These are phyloP conservation scores for Mormyrus hasselquistii DNA, from an alignment of 2,797 vertebrate species.

Conservation along the genomic window DNA sequence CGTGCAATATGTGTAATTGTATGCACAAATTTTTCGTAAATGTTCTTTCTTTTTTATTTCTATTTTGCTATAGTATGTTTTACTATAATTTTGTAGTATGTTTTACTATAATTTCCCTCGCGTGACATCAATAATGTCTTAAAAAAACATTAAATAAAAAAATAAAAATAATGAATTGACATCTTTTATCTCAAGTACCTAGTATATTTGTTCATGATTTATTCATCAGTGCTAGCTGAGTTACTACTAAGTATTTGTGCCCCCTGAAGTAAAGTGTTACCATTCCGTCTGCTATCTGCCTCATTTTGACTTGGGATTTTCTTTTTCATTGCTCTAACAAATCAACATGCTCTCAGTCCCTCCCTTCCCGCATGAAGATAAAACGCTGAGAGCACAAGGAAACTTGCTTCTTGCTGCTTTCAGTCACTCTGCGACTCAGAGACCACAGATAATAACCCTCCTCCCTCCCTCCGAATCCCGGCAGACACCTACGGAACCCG, in stretches of 20 bases:
- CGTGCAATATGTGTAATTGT: background rate
- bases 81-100: no score
- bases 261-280: background rate
- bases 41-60: background rate
- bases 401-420: no score
- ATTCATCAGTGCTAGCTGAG: background rate
- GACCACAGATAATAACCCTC: background rate
- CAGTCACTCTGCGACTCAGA: background rate
- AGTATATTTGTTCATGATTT: background rate
- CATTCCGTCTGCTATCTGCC: background rate
- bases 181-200: background rate
- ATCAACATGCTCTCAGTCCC: background rate
- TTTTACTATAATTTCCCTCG: background rate
- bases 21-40: background rate
- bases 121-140: background rate
- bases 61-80: background rate
- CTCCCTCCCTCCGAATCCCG: background rate
- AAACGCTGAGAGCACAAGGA: background rate
- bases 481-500: background rate
- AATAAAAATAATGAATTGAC: background rate
- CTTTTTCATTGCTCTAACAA: background rate
- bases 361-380: background rate
- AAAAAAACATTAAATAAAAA: background rate
- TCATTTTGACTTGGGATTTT: background rate
- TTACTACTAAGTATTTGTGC: background rate